Conservation (phyloP, 2,113 vertebrate species). For the Petrocephalus microphthalmus region DNA sequence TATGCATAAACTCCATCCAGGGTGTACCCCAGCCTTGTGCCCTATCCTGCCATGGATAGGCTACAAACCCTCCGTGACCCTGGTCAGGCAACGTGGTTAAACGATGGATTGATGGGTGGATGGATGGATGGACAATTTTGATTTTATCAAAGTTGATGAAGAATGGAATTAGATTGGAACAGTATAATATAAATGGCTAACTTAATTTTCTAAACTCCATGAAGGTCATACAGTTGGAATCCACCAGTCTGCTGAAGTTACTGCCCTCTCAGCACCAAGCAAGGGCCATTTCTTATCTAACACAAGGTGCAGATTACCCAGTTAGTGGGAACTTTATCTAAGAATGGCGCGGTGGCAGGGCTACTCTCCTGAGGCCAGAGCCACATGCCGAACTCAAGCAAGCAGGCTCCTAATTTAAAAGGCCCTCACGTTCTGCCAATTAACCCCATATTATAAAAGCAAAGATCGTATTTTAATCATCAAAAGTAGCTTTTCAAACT, state of each 20-base stretch:
- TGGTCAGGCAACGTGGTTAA: neutral
- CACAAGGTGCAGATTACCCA: neutral
- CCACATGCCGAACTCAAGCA: neutral
- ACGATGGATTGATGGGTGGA: neutral
- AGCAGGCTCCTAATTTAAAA: constrained; percentile 19
- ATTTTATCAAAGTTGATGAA: neutral
- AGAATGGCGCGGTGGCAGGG: neutral
- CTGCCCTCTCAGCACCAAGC: neutral
- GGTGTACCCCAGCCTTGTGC: neutral
- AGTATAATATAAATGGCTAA: neutral
- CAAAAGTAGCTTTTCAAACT: neutral
- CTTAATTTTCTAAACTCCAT: neutral
- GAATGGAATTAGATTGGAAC: no score
- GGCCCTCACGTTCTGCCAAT: neutral
- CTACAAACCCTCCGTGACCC: neutral
- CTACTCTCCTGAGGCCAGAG: neutral
- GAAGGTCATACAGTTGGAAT: neutral
- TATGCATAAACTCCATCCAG: neutral
- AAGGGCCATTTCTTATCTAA: neutral
- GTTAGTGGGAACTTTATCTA: neutral
- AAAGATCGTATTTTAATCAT: neutral
- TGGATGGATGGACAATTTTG: neutral
- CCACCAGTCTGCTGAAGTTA: neutral
- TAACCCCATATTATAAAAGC: neutral
- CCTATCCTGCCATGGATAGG: neutral